These are phyloP conservation scores for Lepidocolaptes lacrymiger DNA, from an alignment of 2,797 vertebrate species.

Conservation along the genomic window DNA sequence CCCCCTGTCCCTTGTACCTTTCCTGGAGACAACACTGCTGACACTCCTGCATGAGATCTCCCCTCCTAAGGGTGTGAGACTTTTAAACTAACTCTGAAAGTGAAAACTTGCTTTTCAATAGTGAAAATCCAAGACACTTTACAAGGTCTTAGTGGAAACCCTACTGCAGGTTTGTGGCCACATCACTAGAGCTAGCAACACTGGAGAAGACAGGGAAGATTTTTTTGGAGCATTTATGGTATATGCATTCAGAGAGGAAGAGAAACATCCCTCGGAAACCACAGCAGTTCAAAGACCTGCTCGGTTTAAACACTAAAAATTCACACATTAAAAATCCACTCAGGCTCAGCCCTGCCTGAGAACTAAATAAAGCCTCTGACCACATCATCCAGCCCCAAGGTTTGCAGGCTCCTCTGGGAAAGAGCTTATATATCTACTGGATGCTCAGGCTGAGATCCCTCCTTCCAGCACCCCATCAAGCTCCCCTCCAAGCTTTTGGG, in stretches of 20 bases:
- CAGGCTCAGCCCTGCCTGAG: neutral
- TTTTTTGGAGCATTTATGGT: slow-evolving; percentile 4
- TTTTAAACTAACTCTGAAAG: neutral
- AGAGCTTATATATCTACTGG: neutral
- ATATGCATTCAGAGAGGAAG: neutral
- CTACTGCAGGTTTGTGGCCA: neutral
- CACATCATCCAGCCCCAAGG: neutral
- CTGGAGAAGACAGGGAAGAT: neutral
- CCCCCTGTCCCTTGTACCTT: neutral
- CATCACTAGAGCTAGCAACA: neutral
- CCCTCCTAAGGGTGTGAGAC: neutral
- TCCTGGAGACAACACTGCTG: neutral
- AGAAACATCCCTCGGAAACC: slow-evolving; percentile 39
- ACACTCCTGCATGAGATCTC: neutral
- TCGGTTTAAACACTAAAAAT: slow-evolving; percentile 15
- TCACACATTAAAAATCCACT: slow-evolving; percentile 36
- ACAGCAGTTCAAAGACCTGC: neutral
- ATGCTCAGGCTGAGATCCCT: neutral
- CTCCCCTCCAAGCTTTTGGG: neutral
- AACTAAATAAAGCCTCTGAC: slow-evolving; percentile 36
- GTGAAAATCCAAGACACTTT: neutral
- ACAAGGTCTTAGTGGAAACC: neutral
- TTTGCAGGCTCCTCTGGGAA: neutral
- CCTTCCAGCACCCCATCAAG: neutral
- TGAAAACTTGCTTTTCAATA: neutral